Evolutionary conservation across 2,797 vertebrate genomes (phyloP), one percentile per base, ranked within the genome.

Genomic region (Varecia variegata): DNA sequence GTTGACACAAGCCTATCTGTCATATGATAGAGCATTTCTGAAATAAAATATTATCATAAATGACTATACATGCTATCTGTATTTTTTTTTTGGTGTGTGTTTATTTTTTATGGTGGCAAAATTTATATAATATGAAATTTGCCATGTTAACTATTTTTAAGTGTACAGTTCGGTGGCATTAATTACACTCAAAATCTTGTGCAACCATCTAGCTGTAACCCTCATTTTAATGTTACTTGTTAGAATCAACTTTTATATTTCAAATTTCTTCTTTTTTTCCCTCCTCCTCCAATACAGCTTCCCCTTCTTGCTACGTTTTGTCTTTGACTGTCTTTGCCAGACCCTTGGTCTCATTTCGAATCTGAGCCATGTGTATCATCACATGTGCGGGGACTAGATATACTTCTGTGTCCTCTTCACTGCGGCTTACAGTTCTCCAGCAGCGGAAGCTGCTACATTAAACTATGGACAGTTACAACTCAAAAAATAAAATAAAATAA

Each of bases 401-500:
- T 74, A 56, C 54, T 92, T 87, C 87, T 45, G 13, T 45, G 52
- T 2, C 67, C 83, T 77, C 68, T 32, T 88, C 77, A 79, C 5
- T 76, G 79, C 62, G 10, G 21, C 76, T 97, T 71, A 15, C 21
- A 70, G 14, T 15, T 54, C 21, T 87, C 50, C 27, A 27, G 13
- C 35, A 87, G 47, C 87, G n/a, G 10, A 62, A 43, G 0, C 47
- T 76, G 11, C 20, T 25, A 32, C 32, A 3, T 90, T 81, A 70
- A 93, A 77, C 54, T 35, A 50, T 60, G 74, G 91, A 71, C 47
- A 54, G 77, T 27, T 71, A 96, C 93, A 92, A 84, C 52, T 95
- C 32, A 87, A 93, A 70, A 84, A 89, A 79, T 65, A 82, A 89
- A 79, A 65, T 82, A 89, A 76, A 68, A 40, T 4, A 84, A 89